Evolutionary conservation across 1,140 invertebrate species (phyloP).

Genomic region (Bacillus rossius): DNA sequence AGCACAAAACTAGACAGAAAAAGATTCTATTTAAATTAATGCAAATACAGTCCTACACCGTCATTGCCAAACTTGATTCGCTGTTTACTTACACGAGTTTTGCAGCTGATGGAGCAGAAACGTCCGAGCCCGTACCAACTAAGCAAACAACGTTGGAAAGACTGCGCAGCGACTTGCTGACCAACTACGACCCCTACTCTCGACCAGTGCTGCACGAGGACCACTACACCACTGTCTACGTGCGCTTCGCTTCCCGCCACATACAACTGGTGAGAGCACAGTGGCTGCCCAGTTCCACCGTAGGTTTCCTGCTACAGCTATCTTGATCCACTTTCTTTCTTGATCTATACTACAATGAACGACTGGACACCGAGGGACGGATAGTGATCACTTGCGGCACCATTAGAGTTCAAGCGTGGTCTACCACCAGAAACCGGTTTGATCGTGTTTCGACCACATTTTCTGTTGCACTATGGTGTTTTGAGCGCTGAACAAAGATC

Average conservation of each 20-base stretch:
- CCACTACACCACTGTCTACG: constrained; percentile 21
- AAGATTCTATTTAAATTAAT: too few species aligned
- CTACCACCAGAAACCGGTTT: too few species aligned
- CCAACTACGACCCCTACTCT: constrained; percentile 31
- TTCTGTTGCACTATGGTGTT: too few species aligned
- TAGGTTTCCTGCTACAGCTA: constrained; percentile 13
- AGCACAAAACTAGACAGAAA: too few species aligned
- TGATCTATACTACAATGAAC: not conserved
- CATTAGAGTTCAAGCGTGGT: too few species aligned
- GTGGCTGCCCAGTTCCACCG: not conserved
- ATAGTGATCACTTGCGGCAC: too few species aligned
- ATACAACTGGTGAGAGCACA: constrained; percentile 28
- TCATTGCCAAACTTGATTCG: too few species aligned
- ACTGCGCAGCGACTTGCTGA: constrained; percentile 29
- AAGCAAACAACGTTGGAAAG: constrained; percentile 24
- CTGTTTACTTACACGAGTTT: too few species aligned
- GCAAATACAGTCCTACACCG: too few species aligned
- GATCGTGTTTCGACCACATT: too few species aligned
- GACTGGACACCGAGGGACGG: not conserved
- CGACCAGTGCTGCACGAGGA: constrained; percentile 21
- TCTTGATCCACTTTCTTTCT: not conserved
- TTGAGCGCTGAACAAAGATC: too few species aligned
- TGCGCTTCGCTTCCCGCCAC: constrained; percentile 23
- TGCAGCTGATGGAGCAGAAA: not conserved
- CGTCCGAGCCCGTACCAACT: not conserved